A percentile compares a stretch with the other conserved stretches of the same genome.
Conservation (phyloP, 2,797 vertebrate species). For the Crax fasciolata region DNA sequence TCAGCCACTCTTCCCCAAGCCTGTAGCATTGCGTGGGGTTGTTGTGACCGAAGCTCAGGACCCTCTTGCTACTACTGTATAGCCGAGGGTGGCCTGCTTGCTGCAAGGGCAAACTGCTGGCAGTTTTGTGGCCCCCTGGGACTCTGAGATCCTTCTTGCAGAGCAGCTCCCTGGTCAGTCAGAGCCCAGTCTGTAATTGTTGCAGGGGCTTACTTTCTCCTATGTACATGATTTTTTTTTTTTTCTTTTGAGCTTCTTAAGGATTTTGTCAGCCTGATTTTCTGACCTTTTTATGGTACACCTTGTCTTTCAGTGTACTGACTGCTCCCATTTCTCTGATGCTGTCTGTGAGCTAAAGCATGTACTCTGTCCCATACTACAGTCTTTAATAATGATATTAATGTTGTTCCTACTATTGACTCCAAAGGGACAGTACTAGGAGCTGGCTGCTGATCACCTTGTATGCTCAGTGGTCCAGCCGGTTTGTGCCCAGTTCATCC, state of each 20-base stretch:
- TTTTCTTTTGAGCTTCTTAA: neutral
- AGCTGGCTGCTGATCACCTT: neutral
- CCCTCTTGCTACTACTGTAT: fast-evolving
- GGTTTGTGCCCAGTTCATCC: neutral
- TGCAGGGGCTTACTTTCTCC: neutral
- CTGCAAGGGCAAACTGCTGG: neutral
- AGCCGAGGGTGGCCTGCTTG: neutral
- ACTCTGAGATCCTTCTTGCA: neutral
- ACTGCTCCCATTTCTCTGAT: neutral
- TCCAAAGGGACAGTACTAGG: neutral
- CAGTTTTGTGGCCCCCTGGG: neutral
- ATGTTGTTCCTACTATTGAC: neutral
- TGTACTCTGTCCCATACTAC: neutral
- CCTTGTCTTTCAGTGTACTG: neutral
- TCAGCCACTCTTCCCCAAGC: too few relatives aligned
- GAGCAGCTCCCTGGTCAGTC: neutral
- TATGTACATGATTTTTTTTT: neutral
- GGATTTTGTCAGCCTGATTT: neutral
- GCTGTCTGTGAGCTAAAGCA: neutral
- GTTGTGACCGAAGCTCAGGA: too few relatives aligned
- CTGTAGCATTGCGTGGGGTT: too few relatives aligned
- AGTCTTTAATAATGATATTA: neutral
- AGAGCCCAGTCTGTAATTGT: neutral
- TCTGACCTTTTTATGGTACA: neutral
- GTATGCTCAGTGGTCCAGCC: neutral